Base-by-base conservation (phyloP, 2,113 vertebrate genomes). In the Pteruthius melanotis region DNA sequence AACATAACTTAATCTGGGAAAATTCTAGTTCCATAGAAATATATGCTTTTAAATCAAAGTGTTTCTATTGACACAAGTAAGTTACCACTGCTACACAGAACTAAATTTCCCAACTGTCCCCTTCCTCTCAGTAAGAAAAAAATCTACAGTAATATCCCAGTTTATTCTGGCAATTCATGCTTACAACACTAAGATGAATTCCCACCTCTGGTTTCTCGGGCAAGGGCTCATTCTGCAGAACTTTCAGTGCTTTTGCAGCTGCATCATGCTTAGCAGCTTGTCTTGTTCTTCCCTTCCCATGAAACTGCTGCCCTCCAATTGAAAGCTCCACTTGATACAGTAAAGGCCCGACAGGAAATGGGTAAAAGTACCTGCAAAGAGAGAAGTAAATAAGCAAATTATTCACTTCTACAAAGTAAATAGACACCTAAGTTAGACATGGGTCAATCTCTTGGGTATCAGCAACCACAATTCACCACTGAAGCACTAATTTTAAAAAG, bases 291-390 rank as follows among this genome's bases (percentile, higher is more conserved):
- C 99, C 99, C 97, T 99, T 99, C 71, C 99, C 99, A 40, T 98
- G 98, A 96, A 99, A 99, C 83, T 99, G 99, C 96, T 99, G 99
- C 94, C 99, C 99, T 93, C 99, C 99, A 71, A 99, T 98, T 64
- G 98, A 99, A 89, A 99, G 98, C 96, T 99, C 99, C 94, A 99
- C 99, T 98, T 99, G 99, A 97, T 99, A 99, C 89, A 99, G 95
- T 95, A 99, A 98, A 76, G 99, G 99, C 87, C 99, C 99, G 70
- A 99, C 98, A 94, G 99, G 98, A 97, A 99, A 99, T 54, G 99
- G 99, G 92, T 99, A 99, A 95, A 99, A 99, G 98, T 99, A 99
- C 98, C 99, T 99, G 96, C 45, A 94, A 96, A 91, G 39, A 75
- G 33, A 93, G 52, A 82, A 54, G 76, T 6, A 72, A 72, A 35